Evolutionary conservation across 2,797 vertebrate genomes (phyloP), one percentile per base, ranked within the genome.

Genomic region (Buphagus erythrorhynchus): DNA sequence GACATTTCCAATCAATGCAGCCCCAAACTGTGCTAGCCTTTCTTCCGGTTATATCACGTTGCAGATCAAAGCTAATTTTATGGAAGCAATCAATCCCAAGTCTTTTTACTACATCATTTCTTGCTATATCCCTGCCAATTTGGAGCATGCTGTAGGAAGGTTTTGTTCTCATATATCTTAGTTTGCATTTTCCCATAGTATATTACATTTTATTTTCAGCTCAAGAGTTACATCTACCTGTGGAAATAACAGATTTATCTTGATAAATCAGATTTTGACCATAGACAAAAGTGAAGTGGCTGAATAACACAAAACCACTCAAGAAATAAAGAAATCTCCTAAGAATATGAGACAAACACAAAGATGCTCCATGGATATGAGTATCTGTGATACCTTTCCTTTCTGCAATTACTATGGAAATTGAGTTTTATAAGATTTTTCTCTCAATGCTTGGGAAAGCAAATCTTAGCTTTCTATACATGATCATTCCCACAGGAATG

Each of bases 21-120:
- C 29, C 69, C 45, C 49, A 65, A 80, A 67, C 19, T 43, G 14
- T 61, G 69, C 86, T 33, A 43, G 52, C 21, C 11, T 93, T 85
- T 92, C 55, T 92, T 87, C 58, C 28, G 48, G 18, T 75, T 88
- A 62, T 31, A 84, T 49, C 71, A 58, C 33, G 3, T 43, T 83
- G 65, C 57, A 93, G 58, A 88, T 90, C 80, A 92, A 84, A 84
- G 81, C 29, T 76, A 82, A 76, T 91, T 89, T 89, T 75, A 84
- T 86, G 38, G 84, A 77, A 90, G 71, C 31, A 92, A 59, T 83
- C 61, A 68, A 78, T 80, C 54, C 19, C 35, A 31, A 71, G 36
- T 33, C 79, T 88, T 90, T 86, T 86, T 86, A 79, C 55, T 55
- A 20, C 28, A 73, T 58, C 22, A 38, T 93, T 91, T 93, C 55